Evolutionary conservation across 2,113 vertebrate species (phyloP).

Genomic region (Zapornia atra): DNA sequence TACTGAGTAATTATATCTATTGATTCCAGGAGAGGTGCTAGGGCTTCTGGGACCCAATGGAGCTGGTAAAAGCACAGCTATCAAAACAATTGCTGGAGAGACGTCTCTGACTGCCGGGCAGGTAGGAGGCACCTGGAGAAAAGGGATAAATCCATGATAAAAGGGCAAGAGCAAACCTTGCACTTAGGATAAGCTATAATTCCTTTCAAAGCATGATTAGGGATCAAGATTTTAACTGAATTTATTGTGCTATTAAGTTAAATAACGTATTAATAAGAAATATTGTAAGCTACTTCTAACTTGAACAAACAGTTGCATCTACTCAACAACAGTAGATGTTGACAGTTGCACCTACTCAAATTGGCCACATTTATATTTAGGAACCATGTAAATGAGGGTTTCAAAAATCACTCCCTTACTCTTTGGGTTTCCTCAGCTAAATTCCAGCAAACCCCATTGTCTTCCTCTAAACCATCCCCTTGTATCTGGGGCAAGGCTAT

Average conservation of each 20-base stretch:
- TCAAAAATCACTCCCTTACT: background rate
- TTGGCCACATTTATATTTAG: background rate
- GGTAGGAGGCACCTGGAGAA: slow-evolving; percentile 69
- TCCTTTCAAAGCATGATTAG: background rate
- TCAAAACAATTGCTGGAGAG: slow-evolving; percentile 87
- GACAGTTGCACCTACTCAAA: background rate
- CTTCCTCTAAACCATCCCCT: background rate
- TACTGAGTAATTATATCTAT: background rate
- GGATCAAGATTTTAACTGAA: background rate
- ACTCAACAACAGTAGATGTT: background rate
- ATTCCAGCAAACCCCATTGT: background rate
- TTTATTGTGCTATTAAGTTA: background rate
- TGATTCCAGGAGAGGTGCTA: slow-evolving; percentile 86
- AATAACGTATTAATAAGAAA: background rate
- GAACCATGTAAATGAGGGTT: background rate
- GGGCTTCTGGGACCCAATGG: slow-evolving; percentile 92
- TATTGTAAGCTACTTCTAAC: background rate
- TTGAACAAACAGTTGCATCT: background rate
- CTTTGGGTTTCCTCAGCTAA: background rate
- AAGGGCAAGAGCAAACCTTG: background rate
- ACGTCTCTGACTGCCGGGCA: slow-evolving; percentile 82
- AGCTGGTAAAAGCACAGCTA: slow-evolving; percentile 91
- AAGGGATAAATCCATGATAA: background rate
- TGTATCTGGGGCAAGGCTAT: background rate
- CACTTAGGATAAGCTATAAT: fast-evolving